phyloP scores from a whole-genome alignment of 2,888 invertebrate genomes.

The Plusia festucae region DNA sequence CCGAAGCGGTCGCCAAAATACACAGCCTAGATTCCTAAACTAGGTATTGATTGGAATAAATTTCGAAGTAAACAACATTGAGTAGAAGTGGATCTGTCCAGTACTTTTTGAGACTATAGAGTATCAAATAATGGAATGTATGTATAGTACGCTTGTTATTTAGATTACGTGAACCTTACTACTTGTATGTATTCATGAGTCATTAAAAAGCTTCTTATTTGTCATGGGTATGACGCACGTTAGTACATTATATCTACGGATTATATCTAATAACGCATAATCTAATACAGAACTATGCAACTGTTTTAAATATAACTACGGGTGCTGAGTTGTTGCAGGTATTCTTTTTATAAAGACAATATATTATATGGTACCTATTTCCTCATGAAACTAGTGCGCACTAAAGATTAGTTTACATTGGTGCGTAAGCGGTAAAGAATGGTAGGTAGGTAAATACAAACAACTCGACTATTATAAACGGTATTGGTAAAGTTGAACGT shows the following conservation, averaged over 20 bases:
- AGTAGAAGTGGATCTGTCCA: background rate
- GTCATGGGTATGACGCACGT: slow-evolving; percentile 4
- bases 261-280: background rate
- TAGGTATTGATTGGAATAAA: background rate
- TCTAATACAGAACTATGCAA: background rate
- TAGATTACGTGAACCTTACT: slow-evolving; percentile 1
- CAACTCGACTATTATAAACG: slow-evolving; percentile 5
- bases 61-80: slow-evolving; percentile 2
- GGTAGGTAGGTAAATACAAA: background rate
- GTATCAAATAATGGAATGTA: background rate
- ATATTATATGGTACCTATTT: slow-evolving; percentile 19
- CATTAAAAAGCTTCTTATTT: slow-evolving; percentile 4
- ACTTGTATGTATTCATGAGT: slow-evolving; percentile 1
- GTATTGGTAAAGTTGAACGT: slow-evolving; percentile 3
- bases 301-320: slow-evolving; percentile 3
- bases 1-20: background rate
- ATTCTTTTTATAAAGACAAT: slow-evolving; percentile 9
- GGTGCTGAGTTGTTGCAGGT: slow-evolving; percentile 16
- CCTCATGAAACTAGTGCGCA: slow-evolving; percentile 33
- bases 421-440: background rate
- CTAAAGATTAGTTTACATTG: slow-evolving; percentile 9
- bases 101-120: slow-evolving; percentile 4
- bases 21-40: background rate
- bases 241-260: too few relatives aligned
- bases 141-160: slow-evolving; percentile 1